Evolutionary conservation across 1,140 invertebrate genomes (phyloP), one percentile per base, ranked within the genome.

Genomic region (Pygmarrhopalites habei): DNA sequence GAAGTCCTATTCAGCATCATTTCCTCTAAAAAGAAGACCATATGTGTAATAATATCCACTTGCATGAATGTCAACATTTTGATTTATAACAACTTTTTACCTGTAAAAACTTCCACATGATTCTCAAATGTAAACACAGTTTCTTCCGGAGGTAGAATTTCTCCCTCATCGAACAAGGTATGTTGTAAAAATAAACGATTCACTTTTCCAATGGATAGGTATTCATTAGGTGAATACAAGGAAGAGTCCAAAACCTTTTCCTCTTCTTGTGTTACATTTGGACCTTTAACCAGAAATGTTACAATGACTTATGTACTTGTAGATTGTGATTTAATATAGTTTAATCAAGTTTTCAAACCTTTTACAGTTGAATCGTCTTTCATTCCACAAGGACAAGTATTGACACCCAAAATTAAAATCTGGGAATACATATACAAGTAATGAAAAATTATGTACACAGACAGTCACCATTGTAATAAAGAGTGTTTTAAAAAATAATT

Each of bases 81-180:
- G 44, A 10, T 19, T 5, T 19, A 47, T 25, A 10, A n/a, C 17
- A 47, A 10, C 7, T 47, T 47, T 5, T 47, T 47, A 62, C 53
- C 53, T 35, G 53, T 56, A 39, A 35, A 56, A 35, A 56, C 5
- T 41, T 56, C 53, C 14, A 23, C 53, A 7, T 23, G 53, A 56
- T 56, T 56, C 3, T 25, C 35, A 56, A 35, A 39, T 3, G 7
- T 5, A 23, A 56, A 56, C 3, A 56, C 5, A 21, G 3, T 26
- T 14, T 56, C 35, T 3, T 12, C 29, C 5, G 35, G 30, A 7
- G 30, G 53, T 2, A 26, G 3, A 23, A 56, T 23, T 12, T 2
- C 10, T 7, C 30, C 29, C 4, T 56, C 35, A 19, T 56, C 53
- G 23, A 56, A 56, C n/a, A 56, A 28, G n/a, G 12, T n/a, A 39